Base-by-base conservation (phyloP, 2,113 vertebrate species). In the Albula glossodonta region DNA sequence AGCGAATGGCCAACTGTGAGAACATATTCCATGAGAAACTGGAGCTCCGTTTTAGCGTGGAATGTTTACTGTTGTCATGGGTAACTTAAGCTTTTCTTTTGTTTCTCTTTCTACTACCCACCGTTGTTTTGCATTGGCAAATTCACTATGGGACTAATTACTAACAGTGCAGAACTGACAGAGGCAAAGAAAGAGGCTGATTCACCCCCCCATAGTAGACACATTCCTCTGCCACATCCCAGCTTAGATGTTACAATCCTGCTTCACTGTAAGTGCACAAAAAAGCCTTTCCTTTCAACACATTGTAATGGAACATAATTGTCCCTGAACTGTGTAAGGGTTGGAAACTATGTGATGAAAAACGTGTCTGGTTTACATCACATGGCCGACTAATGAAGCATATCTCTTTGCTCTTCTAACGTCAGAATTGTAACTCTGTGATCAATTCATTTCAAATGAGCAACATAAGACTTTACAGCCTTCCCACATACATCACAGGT, bases 131-230 rank as follows among this genome's bases (percentile, higher is more conserved):
- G 78, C 57, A 51, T 15, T 80, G 77, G 22, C 22, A 80, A 78
- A 80, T 63, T 10, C 78, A 51, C 84, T 63, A 2, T 80, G 84
- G 84, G 84, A 85, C 78, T 85, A 85, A 85, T 80, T 80, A 85
- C 78, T 8, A 51, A 80, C 48, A 56, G 84, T 50, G 78, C 84
- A 60, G 53, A 85, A 80, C 56, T 56, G 56, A 60, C 78, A 50
- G 52, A 80, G 56, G 77, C 84, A 51, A 4, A 10, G 51, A 80
- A n/a, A 41, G 48, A 60, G 77, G 78, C 13, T 60, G 41, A 80
- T 9, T 80, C 5, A 3, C 78, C 53, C 53, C 51, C 52, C 11
- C 15, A 15, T n/a, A 22, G 22, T 57, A 13, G 25, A n/a, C 5
- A n/a, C n/a, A 41, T 41, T 41, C 52, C 78, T 60, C 84, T 50